Conservation (phyloP, 2,797 vertebrate species). For the Platalea minor region DNA sequence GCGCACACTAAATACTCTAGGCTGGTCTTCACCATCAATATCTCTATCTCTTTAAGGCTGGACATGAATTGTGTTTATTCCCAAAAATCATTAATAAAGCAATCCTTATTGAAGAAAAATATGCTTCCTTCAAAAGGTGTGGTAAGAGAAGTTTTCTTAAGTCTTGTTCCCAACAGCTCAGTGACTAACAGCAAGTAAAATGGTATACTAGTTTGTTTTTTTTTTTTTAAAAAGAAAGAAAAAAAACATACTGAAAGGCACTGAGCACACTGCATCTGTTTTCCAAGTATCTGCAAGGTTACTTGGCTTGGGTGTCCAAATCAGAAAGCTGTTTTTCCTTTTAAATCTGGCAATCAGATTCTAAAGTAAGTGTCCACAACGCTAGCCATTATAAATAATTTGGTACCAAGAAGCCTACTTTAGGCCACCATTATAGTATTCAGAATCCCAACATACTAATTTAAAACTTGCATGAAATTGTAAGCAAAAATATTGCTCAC, state of each 20-base stretch:
- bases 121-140: constrained; percentile 64
- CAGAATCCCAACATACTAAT: constrained; percentile 81
- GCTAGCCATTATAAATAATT: constrained; percentile 80
- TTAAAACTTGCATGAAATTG: constrained; percentile 83
- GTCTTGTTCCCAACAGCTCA: constrained; percentile 81
- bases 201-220: constrained; percentile 43
- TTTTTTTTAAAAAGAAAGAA: constrained; percentile 48
- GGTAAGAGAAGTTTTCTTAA: constrained; percentile 62
- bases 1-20: constrained; percentile 65
- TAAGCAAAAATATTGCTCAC: constrained; percentile 86
- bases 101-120: constrained; percentile 67
- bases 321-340: constrained; percentile 71
- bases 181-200: constrained; percentile 80
- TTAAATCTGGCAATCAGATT: constrained; percentile 77
- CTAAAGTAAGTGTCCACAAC: constrained; percentile 76
- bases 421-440: constrained; percentile 80
- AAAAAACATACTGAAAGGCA: constrained; percentile 76
- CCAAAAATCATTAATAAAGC: constrained; percentile 66
- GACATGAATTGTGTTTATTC: constrained; percentile 71
- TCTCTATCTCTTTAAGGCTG: constrained; percentile 77
- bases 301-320: constrained; percentile 83
- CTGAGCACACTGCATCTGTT: constrained; percentile 80
- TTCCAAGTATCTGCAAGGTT: constrained; percentile 72
- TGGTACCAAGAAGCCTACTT: constrained; percentile 84
- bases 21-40: constrained; percentile 69